A percentile compares a stretch with the other conserved stretches of the same genome.
phyloP scores from a whole-genome alignment of 2,113 vertebrate genomes.

The Myodes glareolus region DNA sequence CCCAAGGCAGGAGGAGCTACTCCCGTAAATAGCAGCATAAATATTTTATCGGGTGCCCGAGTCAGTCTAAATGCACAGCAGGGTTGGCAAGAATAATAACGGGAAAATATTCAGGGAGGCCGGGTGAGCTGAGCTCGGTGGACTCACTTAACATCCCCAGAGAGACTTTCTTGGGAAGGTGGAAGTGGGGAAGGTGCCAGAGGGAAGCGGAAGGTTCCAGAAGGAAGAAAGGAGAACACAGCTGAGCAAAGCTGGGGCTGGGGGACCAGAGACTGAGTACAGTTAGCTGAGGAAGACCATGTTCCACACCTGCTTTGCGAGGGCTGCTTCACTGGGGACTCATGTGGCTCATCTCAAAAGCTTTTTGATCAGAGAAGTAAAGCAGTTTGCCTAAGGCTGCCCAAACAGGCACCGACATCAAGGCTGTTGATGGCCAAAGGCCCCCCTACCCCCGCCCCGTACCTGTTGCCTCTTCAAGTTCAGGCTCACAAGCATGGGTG shows the following conservation, averaged over 20 bases:
- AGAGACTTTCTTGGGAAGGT: not conserved
- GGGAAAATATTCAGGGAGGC: constrained; percentile 23
- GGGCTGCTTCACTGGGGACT: not conserved
- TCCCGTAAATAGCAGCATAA: constrained; percentile 79
- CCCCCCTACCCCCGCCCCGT: too few relatives aligned
- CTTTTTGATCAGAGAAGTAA: not conserved
- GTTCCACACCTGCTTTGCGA: not conserved
- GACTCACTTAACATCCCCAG: not conserved
- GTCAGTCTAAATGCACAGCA: constrained; percentile 64
- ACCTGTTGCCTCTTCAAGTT: not conserved
- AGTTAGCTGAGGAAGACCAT: not conserved
- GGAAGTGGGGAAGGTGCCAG: not conserved
- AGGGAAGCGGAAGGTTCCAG: rapidly evolving
- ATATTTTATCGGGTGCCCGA: constrained; percentile 80
- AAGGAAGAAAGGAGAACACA: not conserved
- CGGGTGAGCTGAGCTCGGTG: not conserved
- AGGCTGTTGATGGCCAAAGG: not conserved
- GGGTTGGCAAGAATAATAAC: constrained; percentile 74
- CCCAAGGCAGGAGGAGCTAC: constrained; percentile 68
- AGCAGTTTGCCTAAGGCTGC: not conserved
- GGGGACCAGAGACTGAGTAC: not conserved
- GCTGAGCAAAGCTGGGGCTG: not conserved
- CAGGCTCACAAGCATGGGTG: not conserved
- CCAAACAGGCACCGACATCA: not conserved
- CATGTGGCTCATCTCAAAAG: not conserved